These are phyloP conservation scores for Psilopsiagon aymara DNA, from an alignment of 2,113 vertebrate genomes.

Conservation along the genomic window DNA sequence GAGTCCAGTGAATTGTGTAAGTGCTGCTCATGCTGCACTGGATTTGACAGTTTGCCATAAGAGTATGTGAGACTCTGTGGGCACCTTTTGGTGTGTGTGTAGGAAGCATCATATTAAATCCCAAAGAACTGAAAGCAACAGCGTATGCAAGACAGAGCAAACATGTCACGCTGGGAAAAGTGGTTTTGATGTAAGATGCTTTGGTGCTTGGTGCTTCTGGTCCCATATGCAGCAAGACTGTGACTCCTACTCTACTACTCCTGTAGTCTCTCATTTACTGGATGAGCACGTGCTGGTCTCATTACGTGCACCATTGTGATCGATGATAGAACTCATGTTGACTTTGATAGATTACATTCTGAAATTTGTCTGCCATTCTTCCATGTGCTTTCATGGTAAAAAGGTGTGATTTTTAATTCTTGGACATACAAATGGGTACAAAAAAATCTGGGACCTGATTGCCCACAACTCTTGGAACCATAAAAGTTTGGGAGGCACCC, in stretches of 20 bases:
- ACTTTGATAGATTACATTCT: not conserved
- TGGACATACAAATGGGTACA: not conserved
- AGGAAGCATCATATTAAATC: not conserved
- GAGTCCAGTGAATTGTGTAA: accelerated
- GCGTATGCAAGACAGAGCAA: not conserved
- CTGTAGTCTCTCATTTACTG: not conserved
- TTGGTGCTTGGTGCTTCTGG: not conserved
- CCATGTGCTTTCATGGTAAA: not conserved
- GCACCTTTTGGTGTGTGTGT: accelerated
- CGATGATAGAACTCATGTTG: not conserved
- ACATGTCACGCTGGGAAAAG: not conserved
- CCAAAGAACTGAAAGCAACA: not conserved
- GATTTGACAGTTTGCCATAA: not conserved
- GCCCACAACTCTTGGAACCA: not conserved
- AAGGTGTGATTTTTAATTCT: not conserved
- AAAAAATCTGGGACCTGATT: not conserved
- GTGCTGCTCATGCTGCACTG: not conserved
- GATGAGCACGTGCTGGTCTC: not conserved
- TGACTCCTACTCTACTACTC: not conserved
- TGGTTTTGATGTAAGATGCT: not conserved
- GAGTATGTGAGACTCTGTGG: not conserved
- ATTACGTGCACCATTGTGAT: not conserved
- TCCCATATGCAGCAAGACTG: not conserved
- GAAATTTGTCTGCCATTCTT: not conserved
- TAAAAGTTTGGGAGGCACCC: not conserved